A percentile compares a stretch with the other conserved stretches of the same genome.
phyloP scores from a whole-genome alignment of 1,140 invertebrate genomes.

The Ditylenchus dipsaci region DNA sequence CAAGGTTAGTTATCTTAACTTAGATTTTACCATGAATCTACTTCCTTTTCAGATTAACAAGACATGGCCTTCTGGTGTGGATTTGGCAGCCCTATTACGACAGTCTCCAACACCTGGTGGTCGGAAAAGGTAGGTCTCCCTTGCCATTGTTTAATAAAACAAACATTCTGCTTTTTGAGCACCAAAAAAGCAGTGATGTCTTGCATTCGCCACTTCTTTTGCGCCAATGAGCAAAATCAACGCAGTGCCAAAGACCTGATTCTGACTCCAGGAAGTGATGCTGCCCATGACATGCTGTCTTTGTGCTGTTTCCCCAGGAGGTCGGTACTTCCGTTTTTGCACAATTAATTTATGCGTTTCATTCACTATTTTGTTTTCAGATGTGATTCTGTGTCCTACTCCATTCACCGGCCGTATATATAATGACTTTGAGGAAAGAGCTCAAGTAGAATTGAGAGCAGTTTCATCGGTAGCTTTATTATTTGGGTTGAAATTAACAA shows the following conservation, averaged over 20 bases:
- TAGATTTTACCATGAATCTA: too few relatives aligned
- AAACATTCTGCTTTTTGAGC: conserved; percentile 13
- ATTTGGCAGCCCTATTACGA: conserved; percentile 8
- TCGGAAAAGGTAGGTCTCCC: conserved; percentile 22
- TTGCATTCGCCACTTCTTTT: conserved; percentile 27
- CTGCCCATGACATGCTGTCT: conserved; percentile 39
- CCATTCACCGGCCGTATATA: conserved; percentile 27
- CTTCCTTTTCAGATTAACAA: conserved; percentile 23
- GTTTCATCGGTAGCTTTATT: conserved; percentile 24
- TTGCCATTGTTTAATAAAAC: not conserved
- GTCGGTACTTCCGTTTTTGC: not conserved
- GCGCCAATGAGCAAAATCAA: conserved; percentile 4
- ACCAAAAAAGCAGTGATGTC: conserved; percentile 15
- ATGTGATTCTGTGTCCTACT: conserved; percentile 27
- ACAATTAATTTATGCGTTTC: not conserved
- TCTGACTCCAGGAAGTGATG: conserved; percentile 22
- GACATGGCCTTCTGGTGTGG: conserved; percentile 21
- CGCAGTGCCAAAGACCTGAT: conserved; percentile 23
- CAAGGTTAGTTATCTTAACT: conserved; percentile 27
- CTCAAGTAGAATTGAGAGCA: conserved; percentile 25
- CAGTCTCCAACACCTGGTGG: conserved; percentile 27
- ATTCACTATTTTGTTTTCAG: conserved; percentile 11
- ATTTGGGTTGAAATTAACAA: too few relatives aligned
- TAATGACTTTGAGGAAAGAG: conserved; percentile 35
- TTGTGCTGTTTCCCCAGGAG: conserved; percentile 30